Base-by-base conservation (phyloP, 2,113 vertebrate species). In the Sceloporus tristichus region DNA sequence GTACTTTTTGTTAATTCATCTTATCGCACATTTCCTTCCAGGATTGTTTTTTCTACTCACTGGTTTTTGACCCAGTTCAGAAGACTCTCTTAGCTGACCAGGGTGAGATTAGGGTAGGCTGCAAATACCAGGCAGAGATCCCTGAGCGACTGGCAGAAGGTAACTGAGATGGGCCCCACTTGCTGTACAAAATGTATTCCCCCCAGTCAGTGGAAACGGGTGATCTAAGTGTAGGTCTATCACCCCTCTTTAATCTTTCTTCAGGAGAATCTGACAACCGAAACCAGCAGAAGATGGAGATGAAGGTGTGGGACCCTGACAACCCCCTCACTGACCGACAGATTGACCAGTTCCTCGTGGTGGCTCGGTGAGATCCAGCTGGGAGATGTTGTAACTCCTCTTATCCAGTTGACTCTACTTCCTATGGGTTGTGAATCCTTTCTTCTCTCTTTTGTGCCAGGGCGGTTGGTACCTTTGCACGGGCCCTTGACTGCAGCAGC, bases 31-130 rank as follows among this genome's bases (percentile, higher is more conserved):
- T 48, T 53, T 71, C 29, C 10, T 9, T 3, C 79, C 91, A 99
- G 98, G 98, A 99, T 91, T 98, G 98, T 78, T 99, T 99, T 93
- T 99, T 98, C 96, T 99, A 99, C 92, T 99, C 98, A 0, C 77
- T 99, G 97, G 98, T 99, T 90, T 99, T 99, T 11, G 98, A 99
- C 95, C 98, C 98, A 0, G 98, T 98, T 40, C 98, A 99, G 92
- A 99, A 99, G 95, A 99, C 98, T 1, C 95, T 99, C 87, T 87
- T 99, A 48, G 98, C 98, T 0, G 98, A 99, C 94, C 98, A 99
- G 94, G 98, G 98, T 0, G 98, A 99, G 95, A 99, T 99, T 85
- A 96, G 98, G 8, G 98, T 99, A 8, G 98, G 98, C 84, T 98
- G 98, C 86, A 99, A 98, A 88, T 99, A 98, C 94, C 98, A 99